Percentiles rank a stretch among this genome's conserved stretches.
Conservation (phyloP, 2,888 invertebrate genomes). For the Mesopsocus fuscifrons region DNA sequence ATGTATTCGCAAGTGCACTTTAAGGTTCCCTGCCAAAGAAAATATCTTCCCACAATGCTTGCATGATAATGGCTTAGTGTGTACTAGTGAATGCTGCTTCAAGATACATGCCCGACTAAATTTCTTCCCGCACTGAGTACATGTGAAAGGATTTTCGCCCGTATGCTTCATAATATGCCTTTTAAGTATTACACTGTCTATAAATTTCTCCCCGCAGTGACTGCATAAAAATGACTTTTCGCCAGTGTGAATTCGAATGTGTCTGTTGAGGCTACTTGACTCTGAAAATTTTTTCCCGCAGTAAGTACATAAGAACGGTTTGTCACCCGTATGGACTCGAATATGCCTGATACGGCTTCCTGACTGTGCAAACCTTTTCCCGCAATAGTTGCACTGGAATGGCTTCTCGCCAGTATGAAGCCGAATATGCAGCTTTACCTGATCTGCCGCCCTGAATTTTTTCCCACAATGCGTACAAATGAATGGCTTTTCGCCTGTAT, state of each 20-base stretch:
- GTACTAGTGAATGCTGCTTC: background rate
- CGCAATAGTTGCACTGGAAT: too few species aligned
- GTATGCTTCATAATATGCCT: background rate
- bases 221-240: conserved; percentile 10
- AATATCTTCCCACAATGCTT: background rate
- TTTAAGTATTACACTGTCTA: too few species aligned
- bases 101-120: background rate
- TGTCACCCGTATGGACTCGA: too few species aligned
- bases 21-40: background rate
- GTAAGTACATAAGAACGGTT: too few species aligned
- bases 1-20: background rate
- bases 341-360: too few species aligned
- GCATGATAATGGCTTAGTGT: too few species aligned
- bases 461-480: too few species aligned
- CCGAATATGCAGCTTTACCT: too few species aligned
- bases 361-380: too few species aligned
- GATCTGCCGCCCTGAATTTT: too few species aligned
- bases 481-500: too few species aligned
- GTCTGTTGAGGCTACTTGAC: conserved; percentile 10
- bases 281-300: background rate
- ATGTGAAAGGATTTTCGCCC: background rate
- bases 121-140: background rate
- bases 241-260: conserved; percentile 15
- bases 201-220: background rate
- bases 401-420: too few species aligned